phyloP scores from a whole-genome alignment of 2,888 invertebrate species.

The Sinodicranocentrus sp. region DNA sequence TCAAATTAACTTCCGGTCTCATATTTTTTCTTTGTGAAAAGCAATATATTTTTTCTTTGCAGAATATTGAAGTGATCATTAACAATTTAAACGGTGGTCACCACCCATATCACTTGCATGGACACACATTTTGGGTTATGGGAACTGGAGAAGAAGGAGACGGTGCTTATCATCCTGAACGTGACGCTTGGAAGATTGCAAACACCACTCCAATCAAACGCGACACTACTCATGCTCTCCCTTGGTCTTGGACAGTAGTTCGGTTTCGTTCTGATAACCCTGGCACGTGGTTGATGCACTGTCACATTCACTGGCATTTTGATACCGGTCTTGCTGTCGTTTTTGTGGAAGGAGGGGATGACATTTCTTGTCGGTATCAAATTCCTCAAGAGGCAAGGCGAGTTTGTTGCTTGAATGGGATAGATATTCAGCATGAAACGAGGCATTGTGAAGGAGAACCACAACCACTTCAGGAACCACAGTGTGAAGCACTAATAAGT shows the following conservation, averaged over 20 bases:
- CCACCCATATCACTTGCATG: conserved; percentile 22
- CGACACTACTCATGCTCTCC: conserved; percentile 16
- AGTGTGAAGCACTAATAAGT: too few species aligned
- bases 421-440: too few species aligned
- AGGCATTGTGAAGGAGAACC: too few species aligned
- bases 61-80: conserved; percentile 8
- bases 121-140: conserved; percentile 23
- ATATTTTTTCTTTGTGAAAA: too few species aligned
- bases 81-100: background rate
- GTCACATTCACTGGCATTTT: conserved; percentile 27
- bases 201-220: background rate
- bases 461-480: too few species aligned
- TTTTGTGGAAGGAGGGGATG: background rate
- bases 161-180: background rate
- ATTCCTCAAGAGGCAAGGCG: conserved; percentile 4
- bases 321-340: background rate
- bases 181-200: background rate
- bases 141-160: conserved; percentile 5
- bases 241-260: conserved; percentile 1
- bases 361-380: background rate
- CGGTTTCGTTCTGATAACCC: background rate
- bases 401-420: background rate
- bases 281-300: conserved; percentile 11
- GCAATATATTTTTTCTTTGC: too few species aligned
- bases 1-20: background rate